Evolutionary conservation across 1,140 invertebrate species (phyloP).

Genomic region (Brachionus sp.): DNA sequence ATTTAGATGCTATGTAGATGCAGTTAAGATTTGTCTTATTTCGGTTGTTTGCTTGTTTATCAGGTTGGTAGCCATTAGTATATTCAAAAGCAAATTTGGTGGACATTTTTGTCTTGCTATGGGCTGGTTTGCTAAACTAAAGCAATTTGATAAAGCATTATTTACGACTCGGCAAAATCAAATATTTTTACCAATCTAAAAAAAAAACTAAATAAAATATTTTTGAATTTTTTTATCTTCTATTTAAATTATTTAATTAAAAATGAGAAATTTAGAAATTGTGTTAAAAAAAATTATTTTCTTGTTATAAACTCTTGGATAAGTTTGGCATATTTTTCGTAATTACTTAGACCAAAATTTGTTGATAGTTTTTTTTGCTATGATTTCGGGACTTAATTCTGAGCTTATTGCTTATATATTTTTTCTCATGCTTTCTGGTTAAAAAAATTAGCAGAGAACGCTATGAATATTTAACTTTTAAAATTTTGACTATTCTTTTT

Average conservation of each 20-base stretch:
- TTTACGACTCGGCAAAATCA: background rate
- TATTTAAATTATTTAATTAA: background rate
- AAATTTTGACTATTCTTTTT: too few relatives aligned
- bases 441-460: too few relatives aligned
- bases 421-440: too few relatives aligned
- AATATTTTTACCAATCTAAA: background rate
- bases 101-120: background rate
- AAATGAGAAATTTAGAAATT: background rate
- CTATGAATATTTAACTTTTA: too few relatives aligned
- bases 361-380: too few relatives aligned
- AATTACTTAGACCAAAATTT: background rate
- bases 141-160: background rate
- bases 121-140: background rate
- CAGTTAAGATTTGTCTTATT: background rate
- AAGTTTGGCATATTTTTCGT: background rate
- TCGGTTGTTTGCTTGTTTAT: background rate
- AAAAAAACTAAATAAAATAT: background rate
- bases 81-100: conserved; percentile 13
- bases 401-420: background rate
- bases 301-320: background rate
- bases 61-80: background rate
- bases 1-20: background rate
- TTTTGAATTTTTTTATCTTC: background rate
- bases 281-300: background rate
- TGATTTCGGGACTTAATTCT: background rate